A percentile compares a stretch with the other conserved stretches of the same genome.
Evolutionary conservation across 2,888 invertebrate genomes (phyloP).

Genomic region (Orchesellides sinensis): DNA sequence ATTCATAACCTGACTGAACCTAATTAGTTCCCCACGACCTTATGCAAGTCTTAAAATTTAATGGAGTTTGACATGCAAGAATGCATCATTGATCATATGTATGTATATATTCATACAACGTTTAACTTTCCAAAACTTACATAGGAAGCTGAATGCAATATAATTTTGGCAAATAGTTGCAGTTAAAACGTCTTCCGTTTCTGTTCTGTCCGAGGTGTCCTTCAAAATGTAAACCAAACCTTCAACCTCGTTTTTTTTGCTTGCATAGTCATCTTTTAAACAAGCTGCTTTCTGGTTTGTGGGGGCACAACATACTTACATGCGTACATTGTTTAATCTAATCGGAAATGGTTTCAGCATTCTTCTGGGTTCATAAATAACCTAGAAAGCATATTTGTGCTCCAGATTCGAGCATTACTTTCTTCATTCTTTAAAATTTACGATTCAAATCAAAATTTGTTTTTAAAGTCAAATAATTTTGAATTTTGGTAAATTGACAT

Average conservation of each 20-base stretch:
- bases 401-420: slow-evolving; percentile 25
- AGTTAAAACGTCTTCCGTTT: no score
- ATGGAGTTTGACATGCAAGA: no score
- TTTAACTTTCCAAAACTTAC: no score
- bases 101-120: no score
- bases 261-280: not conserved
- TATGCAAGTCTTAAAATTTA: no score
- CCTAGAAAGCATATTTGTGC: slow-evolving; percentile 41
- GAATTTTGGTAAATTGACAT: no score
- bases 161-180: no score
- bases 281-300: not conserved
- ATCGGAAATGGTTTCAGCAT: not conserved
- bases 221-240: slow-evolving; percentile 12
- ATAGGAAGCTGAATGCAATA: no score
- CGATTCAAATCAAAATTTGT: not conserved
- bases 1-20: no score
- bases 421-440: not conserved
- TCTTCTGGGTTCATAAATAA: not conserved
- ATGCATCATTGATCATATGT: no score
- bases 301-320: not conserved
- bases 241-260: slow-evolving; percentile 14
- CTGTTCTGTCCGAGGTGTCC: not conserved
- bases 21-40: no score
- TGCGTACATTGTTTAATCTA: not conserved
- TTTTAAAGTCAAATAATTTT: no score